These are phyloP conservation scores for Etheostoma perlongum DNA, from an alignment of 2,797 vertebrate genomes.

Conservation along the genomic window DNA sequence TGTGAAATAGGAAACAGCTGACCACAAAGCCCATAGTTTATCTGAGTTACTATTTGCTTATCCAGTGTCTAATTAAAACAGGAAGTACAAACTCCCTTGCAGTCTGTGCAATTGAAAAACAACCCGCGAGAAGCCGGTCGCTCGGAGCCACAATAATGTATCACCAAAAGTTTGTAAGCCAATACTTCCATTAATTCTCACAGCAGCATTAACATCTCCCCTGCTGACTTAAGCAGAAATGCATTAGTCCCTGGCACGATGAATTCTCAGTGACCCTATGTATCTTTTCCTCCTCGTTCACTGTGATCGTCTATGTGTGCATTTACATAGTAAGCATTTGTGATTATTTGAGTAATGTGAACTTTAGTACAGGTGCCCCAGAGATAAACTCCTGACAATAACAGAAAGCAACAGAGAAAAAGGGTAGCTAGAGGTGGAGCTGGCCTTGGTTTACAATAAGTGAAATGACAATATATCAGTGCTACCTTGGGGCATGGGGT, in stretches of 20 bases:
- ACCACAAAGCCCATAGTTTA: constrained; percentile 58
- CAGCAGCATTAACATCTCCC: constrained; percentile 80
- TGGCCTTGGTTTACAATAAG: constrained; percentile 62
- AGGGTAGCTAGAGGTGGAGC: constrained; percentile 41
- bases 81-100: constrained; percentile 65
- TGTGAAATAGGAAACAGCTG: constrained; percentile 56
- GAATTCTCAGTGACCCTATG: constrained; percentile 73
- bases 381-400: constrained; percentile 52
- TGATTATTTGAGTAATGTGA: constrained; percentile 78
- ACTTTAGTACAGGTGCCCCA: constrained; percentile 59
- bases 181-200: constrained; percentile 85
- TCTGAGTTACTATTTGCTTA: constrained; percentile 73
- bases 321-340: constrained; percentile 73
- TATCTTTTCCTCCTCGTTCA: constrained; percentile 60
- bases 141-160: constrained; percentile 82
- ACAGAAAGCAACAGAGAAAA: constrained; percentile 40
- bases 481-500: constrained; percentile 49
- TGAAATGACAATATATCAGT: constrained; percentile 66
- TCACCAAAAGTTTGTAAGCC: constrained; percentile 84
- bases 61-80: constrained; percentile 81
- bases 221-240: constrained; percentile 84
- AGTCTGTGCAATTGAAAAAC: constrained; percentile 75
- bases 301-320: constrained; percentile 57
- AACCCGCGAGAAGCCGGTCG: constrained; percentile 69
- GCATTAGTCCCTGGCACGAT: constrained; percentile 64